These are phyloP conservation scores for Poeciliopsis occidentalis DNA, from an alignment of 2,113 vertebrate genomes.

Conservation along the genomic window DNA sequence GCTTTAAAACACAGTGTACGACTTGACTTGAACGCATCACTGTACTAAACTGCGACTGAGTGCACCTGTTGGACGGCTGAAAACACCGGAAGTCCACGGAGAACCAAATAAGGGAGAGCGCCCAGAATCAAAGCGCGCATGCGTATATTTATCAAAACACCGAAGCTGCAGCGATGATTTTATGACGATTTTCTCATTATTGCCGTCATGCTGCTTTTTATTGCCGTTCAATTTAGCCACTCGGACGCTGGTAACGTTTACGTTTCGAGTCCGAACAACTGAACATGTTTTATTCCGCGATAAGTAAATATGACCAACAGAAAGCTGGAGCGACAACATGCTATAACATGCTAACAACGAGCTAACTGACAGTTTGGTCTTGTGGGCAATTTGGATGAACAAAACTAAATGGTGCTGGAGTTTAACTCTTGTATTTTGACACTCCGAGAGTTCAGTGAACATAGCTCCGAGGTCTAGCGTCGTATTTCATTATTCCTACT, in stretches of 20 bases:
- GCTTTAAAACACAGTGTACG: too few species aligned
- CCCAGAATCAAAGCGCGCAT: conserved; percentile 34
- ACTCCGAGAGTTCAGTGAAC: conserved; percentile 1
- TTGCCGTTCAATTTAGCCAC: neutral
- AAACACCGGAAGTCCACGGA: neutral
- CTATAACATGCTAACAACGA: conserved; percentile 43
- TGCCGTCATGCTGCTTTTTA: conserved; percentile 1
- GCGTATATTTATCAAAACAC: conserved; percentile 44
- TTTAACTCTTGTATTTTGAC: neutral
- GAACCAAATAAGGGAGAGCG: neutral
- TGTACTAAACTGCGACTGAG: too few species aligned
- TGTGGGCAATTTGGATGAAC: neutral
- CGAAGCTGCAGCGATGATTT: neutral
- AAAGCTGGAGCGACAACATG: conserved; percentile 25
- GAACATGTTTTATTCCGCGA: neutral
- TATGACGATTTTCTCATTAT: conserved; percentile 7
- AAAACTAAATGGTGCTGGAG: neutral
- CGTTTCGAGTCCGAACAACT: neutral
- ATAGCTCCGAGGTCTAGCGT: neutral
- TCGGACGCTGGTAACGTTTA: fast-evolving
- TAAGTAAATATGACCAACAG: neutral
- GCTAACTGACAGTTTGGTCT: conserved; percentile 9
- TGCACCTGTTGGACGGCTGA: too few species aligned
- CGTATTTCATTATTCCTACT: neutral
- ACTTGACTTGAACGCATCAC: too few species aligned